Percentiles rank a stretch among this genome's conserved stretches.
These are phyloP conservation scores for Morinoia aosen DNA, from an alignment of 2,888 invertebrate species.

Conservation along the genomic window DNA sequence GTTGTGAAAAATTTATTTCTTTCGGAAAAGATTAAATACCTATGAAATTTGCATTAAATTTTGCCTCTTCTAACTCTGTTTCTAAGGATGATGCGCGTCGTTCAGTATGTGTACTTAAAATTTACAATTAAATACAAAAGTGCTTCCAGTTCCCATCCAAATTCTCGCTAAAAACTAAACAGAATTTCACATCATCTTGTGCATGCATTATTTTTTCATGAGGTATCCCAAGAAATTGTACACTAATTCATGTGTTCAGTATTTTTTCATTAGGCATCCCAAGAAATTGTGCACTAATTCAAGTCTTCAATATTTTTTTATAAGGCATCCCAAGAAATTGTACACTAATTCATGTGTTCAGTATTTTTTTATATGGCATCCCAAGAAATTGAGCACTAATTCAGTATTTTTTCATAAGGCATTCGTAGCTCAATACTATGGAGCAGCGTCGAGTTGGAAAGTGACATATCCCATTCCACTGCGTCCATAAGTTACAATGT, in stretches of 20 bases:
- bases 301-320: background rate
- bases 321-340: background rate
- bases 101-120: too few relatives aligned
- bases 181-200: background rate
- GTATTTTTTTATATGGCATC: too few relatives aligned
- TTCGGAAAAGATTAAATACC: too few relatives aligned
- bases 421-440: background rate
- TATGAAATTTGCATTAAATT: too few relatives aligned
- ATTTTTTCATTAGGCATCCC: too few relatives aligned
- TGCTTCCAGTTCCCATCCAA: too few relatives aligned
- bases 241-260: background rate
- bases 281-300: background rate
- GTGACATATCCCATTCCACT: background rate
- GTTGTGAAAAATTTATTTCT: too few relatives aligned
- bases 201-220: background rate
- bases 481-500: background rate
- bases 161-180: too few relatives aligned
- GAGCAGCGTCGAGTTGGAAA: background rate
- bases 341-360: background rate
- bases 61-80: too few relatives aligned
- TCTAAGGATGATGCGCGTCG: too few relatives aligned
- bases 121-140: too few relatives aligned
- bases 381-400: background rate
- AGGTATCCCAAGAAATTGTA: background rate
- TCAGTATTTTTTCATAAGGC: background rate